Base-by-base conservation (phyloP, 2,797 vertebrate species). In the Enteromius argenteus region DNA sequence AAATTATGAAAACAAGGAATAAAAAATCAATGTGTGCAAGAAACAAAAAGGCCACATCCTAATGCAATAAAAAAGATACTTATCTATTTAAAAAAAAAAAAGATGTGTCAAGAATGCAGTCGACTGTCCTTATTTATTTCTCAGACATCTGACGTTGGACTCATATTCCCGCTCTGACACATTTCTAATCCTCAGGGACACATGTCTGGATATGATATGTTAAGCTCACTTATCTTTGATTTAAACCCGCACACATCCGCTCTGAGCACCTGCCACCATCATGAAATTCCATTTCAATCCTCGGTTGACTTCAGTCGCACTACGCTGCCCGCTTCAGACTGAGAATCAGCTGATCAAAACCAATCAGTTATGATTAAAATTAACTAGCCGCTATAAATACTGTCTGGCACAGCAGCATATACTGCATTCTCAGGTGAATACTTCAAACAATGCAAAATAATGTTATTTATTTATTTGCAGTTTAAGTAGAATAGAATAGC, bases 151-250 rank as follows among this genome's bases (percentile, higher is more conserved):
- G 79, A 46, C 51, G 23, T 84, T 44, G n/a, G 39, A 73, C 80
- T 87, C 90, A 92, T 91, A 90, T 89, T 87, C 86, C 79, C 62
- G 51, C 30, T 86, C 77, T 85, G 85, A 75, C 73, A 78, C 73
- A 84, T 79, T 81, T 79, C 62, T 74, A 81, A 88, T 84, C 60
- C n/a, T 53, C 27, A 7, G 79, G 58, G 80, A 74, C 32, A 73
- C 64, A 49, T 75, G 67, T 76, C 77, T 81, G 81, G 32, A 79
- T 58, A 37, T 51, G 53, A 67, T 49, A 83, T 19, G 72, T 83
- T 84, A 64, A 79, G 67, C 69, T 44, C 4, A 15, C 60, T 67
- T 60, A 51, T 71, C 68, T 74, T 68, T 74, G 32, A 64, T 78
- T 37, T 84, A 78, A 78, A 60, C 64, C 76, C 23, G 15, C 23